Percentiles rank a stretch among this genome's conserved stretches.
Conservation (phyloP, 2,888 invertebrate species). For the Apotomis turbidana region DNA sequence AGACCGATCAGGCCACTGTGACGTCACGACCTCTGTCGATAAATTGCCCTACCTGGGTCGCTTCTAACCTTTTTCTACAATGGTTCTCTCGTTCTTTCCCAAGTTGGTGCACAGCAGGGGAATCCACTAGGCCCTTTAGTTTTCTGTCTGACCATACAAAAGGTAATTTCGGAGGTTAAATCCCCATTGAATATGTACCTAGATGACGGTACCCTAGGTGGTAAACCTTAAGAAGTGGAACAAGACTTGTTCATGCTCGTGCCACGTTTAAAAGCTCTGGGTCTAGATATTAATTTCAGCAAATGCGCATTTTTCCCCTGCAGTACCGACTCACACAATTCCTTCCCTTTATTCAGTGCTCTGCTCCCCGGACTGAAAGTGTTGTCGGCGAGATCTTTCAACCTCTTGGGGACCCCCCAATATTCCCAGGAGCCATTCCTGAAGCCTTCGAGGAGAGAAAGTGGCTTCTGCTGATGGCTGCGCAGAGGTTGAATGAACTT, state of each 20-base stretch:
- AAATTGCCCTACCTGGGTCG: no score
- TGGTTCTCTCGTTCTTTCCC: no score
- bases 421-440: no score
- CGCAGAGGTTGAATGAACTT: no score
- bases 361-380: not conserved
- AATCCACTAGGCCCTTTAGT: not conserved
- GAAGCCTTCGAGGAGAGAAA: no score
- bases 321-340: not conserved
- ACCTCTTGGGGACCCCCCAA: no score
- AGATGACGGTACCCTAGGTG: conserved; percentile 2
- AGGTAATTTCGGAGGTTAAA: not conserved
- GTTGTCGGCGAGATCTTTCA: not conserved
- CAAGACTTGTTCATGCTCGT: not conserved
- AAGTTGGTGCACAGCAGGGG: no score
- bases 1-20: no score
- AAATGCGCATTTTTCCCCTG: conserved; percentile 7
- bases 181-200: conserved; percentile 1
- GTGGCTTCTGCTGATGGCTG: no score
- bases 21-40: no score
- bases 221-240: not conserved
- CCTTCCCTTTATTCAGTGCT: not conserved
- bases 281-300: not conserved
- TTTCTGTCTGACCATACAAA: not conserved
- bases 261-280: not conserved
- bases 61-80: no score